phyloP scores from a whole-genome alignment of 2,113 vertebrate genomes.

The Hippocampus barbouri region DNA sequence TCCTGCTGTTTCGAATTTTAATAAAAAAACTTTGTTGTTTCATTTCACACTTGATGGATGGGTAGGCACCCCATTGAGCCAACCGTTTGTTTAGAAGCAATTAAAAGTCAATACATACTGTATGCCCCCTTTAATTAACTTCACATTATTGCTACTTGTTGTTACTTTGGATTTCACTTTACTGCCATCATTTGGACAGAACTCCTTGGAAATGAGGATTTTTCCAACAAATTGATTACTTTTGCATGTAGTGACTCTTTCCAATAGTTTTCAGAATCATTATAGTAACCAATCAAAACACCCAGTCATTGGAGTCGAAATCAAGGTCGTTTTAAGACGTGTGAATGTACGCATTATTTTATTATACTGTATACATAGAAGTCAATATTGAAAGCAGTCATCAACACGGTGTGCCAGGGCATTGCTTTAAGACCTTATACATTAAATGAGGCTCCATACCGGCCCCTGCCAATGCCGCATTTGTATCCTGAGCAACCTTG shows the following conservation, averaged over 20 bases:
- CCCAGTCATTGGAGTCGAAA: background rate
- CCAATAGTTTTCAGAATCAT: background rate
- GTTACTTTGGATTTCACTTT: background rate
- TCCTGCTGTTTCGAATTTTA: too few relatives aligned
- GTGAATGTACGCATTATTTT: background rate
- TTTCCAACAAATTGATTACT: background rate
- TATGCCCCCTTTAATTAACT: background rate
- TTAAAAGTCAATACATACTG: background rate
- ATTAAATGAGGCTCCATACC: constrained; percentile 39
- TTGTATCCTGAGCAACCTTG: constrained; percentile 44
- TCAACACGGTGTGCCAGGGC: constrained; percentile 10
- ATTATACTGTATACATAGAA: background rate
- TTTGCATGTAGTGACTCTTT: background rate
- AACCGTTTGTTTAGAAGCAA: background rate
- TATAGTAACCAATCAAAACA: background rate
- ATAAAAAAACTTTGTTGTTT: too few relatives aligned
- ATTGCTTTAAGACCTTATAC: constrained; percentile 19
- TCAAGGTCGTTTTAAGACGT: background rate
- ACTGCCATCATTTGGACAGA: background rate
- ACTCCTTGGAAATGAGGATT: background rate
- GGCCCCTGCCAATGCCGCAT: constrained; percentile 20
- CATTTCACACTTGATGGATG: background rate
- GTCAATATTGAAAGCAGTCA: constrained; percentile 33
- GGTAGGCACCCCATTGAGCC: too few relatives aligned
- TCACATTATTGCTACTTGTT: background rate